Conservation (phyloP, 2,113 vertebrate species). For the Phaethon lepturus region DNA sequence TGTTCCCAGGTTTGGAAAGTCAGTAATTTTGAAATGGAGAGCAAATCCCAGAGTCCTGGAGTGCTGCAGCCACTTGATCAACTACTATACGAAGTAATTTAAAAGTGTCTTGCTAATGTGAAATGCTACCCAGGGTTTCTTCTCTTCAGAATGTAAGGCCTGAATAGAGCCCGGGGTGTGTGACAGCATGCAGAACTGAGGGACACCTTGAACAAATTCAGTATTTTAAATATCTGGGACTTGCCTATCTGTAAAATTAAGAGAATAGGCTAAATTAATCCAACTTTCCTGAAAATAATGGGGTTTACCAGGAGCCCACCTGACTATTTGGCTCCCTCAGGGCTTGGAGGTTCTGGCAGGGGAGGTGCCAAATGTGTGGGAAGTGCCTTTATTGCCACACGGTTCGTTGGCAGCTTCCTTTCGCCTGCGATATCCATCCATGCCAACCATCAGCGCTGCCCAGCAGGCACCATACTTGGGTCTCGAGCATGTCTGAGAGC, state of each 20-base stretch:
- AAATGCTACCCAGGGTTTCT: not conserved
- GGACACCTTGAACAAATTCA: not conserved
- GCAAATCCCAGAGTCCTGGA: not conserved
- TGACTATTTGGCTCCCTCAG: not conserved
- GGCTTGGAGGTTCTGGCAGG: not conserved
- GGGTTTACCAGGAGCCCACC: not conserved
- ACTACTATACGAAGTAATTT: accelerated
- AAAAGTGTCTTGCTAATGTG: not conserved
- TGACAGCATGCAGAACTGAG: not conserved
- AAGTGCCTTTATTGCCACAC: not conserved
- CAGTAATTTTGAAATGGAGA: not conserved
- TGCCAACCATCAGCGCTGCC: not conserved
- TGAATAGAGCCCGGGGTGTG: not conserved
- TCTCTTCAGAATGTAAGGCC: not conserved
- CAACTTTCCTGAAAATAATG: not conserved
- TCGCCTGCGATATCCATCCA: accelerated
- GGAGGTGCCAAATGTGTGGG: not conserved
- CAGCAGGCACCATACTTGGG: accelerated
- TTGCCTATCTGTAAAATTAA: not conserved
- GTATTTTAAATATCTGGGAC: not conserved
- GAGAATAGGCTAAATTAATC: not conserved
- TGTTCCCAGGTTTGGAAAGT: not conserved
- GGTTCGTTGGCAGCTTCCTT: not conserved
- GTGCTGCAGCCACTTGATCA: not conserved
- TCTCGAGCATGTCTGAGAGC: not conserved